Percentiles rank a stretch among this genome's conserved stretches.
Evolutionary conservation across 2,797 vertebrate genomes (phyloP).

Genomic region (Phoebastria nigripes): DNA sequence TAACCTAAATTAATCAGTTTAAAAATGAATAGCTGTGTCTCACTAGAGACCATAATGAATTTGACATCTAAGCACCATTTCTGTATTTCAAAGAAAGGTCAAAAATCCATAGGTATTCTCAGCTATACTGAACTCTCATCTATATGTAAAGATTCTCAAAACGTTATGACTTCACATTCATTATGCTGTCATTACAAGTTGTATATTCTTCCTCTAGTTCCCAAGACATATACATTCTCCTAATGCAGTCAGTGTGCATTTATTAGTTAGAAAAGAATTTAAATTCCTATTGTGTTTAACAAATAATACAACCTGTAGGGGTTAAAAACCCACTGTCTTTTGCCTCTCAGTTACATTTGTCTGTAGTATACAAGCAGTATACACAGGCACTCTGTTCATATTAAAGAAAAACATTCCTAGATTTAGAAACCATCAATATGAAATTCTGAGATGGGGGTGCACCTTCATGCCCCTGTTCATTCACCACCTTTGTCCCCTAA

Average conservation of each 20-base stretch:
- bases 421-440: not conserved
- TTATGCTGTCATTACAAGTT: not conserved
- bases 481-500: not conserved
- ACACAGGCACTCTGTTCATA: not conserved
- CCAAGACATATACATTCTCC: not conserved
- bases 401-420: not conserved
- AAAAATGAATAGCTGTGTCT: constrained; percentile 17
- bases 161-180: not conserved
- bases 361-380: not conserved
- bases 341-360: not conserved
- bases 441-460: not conserved
- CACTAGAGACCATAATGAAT: constrained; percentile 1
- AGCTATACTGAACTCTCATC: not conserved
- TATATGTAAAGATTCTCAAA: not conserved
- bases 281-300: not conserved
- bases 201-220: not conserved
- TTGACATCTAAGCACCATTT: constrained; percentile 15
- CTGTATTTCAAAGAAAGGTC: constrained; percentile 37
- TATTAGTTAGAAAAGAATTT: not conserved
- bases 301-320: not conserved
- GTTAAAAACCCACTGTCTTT: not conserved
- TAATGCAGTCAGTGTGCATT: not conserved
- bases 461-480: not conserved
- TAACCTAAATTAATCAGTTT: constrained; percentile 1
- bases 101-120: not conserved